A percentile compares a stretch with the other conserved stretches of the same genome.
phyloP scores from a whole-genome alignment of 2,113 vertebrate species.

The Xenopus laevis region DNA sequence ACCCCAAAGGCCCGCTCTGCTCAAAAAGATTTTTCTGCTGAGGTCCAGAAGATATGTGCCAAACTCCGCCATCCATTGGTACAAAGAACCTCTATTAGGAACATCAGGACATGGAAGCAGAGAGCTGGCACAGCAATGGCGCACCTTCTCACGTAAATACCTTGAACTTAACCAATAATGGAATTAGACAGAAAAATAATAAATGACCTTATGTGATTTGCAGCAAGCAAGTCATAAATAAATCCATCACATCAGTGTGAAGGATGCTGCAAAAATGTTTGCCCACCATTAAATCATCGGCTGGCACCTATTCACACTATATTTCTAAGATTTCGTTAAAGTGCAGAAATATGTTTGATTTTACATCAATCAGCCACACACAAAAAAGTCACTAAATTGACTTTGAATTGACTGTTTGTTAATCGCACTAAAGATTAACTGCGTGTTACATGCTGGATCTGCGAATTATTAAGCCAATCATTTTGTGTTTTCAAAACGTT shows the following conservation, averaged over 20 bases:
- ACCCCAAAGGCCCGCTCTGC: too few relatives aligned
- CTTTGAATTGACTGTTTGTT: slow-evolving; percentile 10
- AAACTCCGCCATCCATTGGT: too few relatives aligned
- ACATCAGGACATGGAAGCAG: too few relatives aligned
- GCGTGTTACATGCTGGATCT: not conserved
- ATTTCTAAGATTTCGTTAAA: not conserved
- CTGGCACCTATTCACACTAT: not conserved
- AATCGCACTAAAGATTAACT: slow-evolving; percentile 14
- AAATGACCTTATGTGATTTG: not conserved
- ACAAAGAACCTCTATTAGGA: too few relatives aligned
- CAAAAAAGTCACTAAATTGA: not conserved
- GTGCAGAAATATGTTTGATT: not conserved
- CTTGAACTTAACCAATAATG: not conserved
- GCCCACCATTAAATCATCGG: not conserved
- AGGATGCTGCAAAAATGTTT: not conserved
- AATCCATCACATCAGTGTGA: not conserved
- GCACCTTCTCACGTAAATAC: not conserved
- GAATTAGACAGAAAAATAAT: not conserved
- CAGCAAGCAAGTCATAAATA: not conserved
- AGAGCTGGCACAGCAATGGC: too few relatives aligned
- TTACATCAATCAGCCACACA: not conserved
- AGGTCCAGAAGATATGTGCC: too few relatives aligned
- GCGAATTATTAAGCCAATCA: too few relatives aligned
- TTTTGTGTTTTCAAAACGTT: too few relatives aligned
- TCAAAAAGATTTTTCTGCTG: too few relatives aligned